Evolutionary conservation across 2,888 invertebrate genomes (phyloP).

Genomic region (Hyppa rectilinea): DNA sequence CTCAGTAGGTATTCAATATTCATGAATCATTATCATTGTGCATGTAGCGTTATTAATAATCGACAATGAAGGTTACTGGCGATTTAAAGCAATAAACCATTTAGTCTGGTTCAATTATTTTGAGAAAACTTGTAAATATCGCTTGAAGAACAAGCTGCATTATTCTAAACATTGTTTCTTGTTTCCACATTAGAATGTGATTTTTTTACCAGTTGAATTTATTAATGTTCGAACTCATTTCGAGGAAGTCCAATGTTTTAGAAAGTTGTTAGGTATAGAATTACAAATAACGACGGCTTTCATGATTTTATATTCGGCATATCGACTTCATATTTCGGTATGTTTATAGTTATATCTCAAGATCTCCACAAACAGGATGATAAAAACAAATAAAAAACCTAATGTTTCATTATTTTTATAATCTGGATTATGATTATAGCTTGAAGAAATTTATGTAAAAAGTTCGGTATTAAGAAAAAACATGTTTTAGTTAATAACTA

Average conservation of each 20-base stretch:
- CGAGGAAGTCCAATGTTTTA: constrained; percentile 65
- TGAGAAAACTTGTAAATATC: constrained; percentile 4
- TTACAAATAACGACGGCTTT: constrained; percentile 59
- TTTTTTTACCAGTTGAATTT: constrained; percentile 44
- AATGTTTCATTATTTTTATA: constrained; percentile 56
- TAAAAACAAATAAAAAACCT: constrained; percentile 38
- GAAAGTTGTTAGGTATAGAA: constrained; percentile 71
- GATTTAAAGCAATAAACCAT: neutral
- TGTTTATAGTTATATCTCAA: constrained; percentile 52
- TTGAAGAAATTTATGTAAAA: constrained; percentile 49
- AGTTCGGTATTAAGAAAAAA: constrained; percentile 58
- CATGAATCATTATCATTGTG: constrained; percentile 5
- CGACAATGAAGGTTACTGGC: constrained; percentile 1
- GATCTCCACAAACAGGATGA: constrained; percentile 37
- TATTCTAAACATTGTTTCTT: constrained; percentile 19
- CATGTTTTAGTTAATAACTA: constrained; percentile 67
- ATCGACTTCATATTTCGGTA: constrained; percentile 49
- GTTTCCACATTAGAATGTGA: constrained; percentile 21
- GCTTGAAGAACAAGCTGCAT: neutral
- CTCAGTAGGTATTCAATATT: too few relatives aligned
- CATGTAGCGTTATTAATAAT: constrained; percentile 9
- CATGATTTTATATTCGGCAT: constrained; percentile 60
- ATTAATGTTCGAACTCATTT: constrained; percentile 58
- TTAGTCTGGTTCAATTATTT: neutral
- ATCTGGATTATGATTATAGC: constrained; percentile 57